phyloP scores from a whole-genome alignment of 2,797 vertebrate genomes.

The Salarias fasciatus region DNA sequence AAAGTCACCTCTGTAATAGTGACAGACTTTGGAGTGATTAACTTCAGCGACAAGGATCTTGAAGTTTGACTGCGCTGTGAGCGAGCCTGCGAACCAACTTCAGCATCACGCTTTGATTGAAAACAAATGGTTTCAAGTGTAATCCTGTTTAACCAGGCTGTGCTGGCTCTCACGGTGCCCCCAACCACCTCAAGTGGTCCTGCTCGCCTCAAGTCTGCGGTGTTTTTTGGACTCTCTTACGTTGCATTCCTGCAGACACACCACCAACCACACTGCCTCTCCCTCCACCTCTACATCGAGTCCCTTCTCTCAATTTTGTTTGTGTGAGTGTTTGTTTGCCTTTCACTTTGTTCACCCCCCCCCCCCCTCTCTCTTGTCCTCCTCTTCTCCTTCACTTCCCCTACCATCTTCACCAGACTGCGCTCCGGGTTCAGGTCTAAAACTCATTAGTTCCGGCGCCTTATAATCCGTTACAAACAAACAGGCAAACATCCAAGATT shows the following conservation, averaged over 20 bases:
- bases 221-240: not conserved
- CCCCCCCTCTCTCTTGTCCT: not conserved
- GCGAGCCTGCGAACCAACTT: too few relatives aligned
- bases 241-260: not conserved
- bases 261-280: not conserved
- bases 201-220: not conserved
- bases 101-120: too few relatives aligned
- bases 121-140: not conserved
- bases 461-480: slow-evolving; percentile 73
- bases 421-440: slow-evolving; percentile 43
- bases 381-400: not conserved
- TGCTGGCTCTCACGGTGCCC: too few relatives aligned
- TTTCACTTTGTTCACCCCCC: not conserved
- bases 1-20: too few relatives aligned
- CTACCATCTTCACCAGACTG: not conserved
- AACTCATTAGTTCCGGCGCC: slow-evolving; percentile 68
- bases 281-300: not conserved
- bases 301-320: slow-evolving; percentile 1
- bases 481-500: slow-evolving; percentile 71
- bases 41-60: too few relatives aligned
- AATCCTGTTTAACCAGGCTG: slow-evolving; percentile 7
- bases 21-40: too few relatives aligned
- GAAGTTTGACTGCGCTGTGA: too few relatives aligned
- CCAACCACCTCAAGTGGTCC: too few relatives aligned
- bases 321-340: slow-evolving; percentile 15